Percentiles rank a stretch among this genome's conserved stretches.
phyloP scores from a whole-genome alignment of 2,113 vertebrate species.

The Sturnira hondurensis region DNA sequence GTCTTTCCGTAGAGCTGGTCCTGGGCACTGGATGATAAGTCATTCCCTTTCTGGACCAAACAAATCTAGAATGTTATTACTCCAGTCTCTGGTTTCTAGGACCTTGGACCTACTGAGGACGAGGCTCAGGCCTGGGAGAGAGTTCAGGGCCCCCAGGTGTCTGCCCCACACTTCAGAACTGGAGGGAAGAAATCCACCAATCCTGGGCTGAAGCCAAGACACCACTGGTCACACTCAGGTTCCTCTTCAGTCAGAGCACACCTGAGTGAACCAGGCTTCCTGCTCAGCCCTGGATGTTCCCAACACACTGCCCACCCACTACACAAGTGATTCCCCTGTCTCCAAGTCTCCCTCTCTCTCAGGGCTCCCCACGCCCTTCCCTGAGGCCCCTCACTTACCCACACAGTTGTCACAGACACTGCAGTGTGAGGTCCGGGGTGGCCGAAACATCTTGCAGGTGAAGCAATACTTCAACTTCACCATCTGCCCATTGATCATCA shows the following conservation, averaged over 20 bases:
- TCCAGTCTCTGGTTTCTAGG: neutral
- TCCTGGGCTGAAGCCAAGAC: neutral
- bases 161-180: neutral
- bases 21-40: neutral
- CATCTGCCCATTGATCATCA: constrained; percentile 93
- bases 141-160: neutral
- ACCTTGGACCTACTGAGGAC: neutral
- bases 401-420: constrained; percentile 98
- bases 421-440: constrained; percentile 95
- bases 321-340: fast-evolving
- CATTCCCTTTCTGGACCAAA: neutral
- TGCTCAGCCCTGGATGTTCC: neutral
- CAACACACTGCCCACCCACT: neutral
- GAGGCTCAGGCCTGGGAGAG: neutral
- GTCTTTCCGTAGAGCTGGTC: neutral
- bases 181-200: neutral
- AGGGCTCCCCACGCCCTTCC: neutral
- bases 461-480: constrained; percentile 98
- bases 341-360: neutral
- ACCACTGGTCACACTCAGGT: neutral
- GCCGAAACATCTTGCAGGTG: constrained; percentile 97
- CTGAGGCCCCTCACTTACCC: constrained; percentile 77
- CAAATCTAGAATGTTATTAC: neutral
- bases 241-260: neutral
- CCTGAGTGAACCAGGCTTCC: neutral